Conservation (phyloP, 1,140 invertebrate genomes). For the Drosophila bifasciata region DNA sequence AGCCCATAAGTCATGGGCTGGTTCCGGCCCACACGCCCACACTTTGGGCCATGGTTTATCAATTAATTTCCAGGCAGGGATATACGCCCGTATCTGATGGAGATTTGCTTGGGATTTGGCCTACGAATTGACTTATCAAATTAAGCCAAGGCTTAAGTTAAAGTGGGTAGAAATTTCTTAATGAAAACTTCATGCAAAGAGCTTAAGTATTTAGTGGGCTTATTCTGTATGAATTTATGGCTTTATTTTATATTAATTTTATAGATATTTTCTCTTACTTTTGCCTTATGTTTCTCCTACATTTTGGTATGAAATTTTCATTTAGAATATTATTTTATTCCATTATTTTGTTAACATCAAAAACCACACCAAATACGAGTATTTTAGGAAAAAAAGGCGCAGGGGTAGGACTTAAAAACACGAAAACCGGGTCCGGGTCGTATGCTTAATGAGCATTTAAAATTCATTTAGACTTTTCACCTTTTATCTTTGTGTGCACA, state of each 20-base stretch:
- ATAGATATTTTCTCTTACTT: neutral
- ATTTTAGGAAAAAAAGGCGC: neutral
- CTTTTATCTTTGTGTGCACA: conserved; percentile 80
- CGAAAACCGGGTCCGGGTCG: no score
- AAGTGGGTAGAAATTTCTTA: no score
- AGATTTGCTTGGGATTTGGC: no score
- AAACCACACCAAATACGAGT: conserved; percentile 18
- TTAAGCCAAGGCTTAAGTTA: no score
- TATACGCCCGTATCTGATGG: neutral
- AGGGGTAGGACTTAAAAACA: conserved; percentile 5
- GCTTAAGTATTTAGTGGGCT: no score
- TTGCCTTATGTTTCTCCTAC: neutral
- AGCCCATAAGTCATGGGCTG: conserved; percentile 72
- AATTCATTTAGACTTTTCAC: conserved; percentile 81
- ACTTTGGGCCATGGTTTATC: conserved; percentile 29
- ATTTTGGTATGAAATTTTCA: neutral
- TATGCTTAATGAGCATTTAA: conserved; percentile 66
- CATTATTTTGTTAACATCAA: conserved; percentile 7
- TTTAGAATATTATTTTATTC: neutral
- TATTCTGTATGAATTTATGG: no score
- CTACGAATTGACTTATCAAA: no score
- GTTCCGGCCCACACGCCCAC: neutral
- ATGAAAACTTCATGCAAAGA: no score
- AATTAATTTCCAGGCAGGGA: conserved; percentile 30
- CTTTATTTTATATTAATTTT: no score